phyloP scores from a whole-genome alignment of 2,888 invertebrate species.

The Priocnemis perturbator region DNA sequence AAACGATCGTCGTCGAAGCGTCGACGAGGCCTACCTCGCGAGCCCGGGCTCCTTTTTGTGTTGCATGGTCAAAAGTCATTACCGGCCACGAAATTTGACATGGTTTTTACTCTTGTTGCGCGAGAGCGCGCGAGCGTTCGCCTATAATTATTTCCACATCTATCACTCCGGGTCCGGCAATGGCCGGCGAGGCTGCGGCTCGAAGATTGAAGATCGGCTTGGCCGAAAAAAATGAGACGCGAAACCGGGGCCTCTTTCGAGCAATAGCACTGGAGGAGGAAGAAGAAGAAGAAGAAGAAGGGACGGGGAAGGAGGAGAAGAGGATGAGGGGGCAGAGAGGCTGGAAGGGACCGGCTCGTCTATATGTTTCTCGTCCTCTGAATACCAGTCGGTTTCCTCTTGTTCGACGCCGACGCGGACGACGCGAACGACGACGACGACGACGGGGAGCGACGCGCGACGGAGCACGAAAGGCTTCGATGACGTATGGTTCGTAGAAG shows the following conservation, averaged over 20 bases:
- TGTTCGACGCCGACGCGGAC: slow-evolving; percentile 58
- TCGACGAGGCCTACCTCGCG: slow-evolving; percentile 21
- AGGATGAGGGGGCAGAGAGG: slow-evolving; percentile 7
- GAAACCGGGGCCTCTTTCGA: slow-evolving; percentile 62
- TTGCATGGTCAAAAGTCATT: slow-evolving; percentile 72
- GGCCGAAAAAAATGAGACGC: slow-evolving; percentile 63
- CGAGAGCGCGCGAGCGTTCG: slow-evolving; percentile 61
- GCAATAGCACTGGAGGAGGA: slow-evolving; percentile 52
- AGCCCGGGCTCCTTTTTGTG: slow-evolving; percentile 48
- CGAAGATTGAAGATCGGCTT: slow-evolving; percentile 69
- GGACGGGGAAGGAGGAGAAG: neutral
- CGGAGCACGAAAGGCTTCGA: slow-evolving; percentile 58
- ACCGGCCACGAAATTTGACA: slow-evolving; percentile 71
- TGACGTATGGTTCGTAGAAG: slow-evolving; percentile 61
- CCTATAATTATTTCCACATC: slow-evolving; percentile 75
- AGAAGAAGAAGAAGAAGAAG: slow-evolving; percentile 15
- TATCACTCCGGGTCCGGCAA: slow-evolving; percentile 66
- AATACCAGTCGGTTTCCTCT: slow-evolving; percentile 58
- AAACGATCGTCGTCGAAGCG: slow-evolving; percentile 32
- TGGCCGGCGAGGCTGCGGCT: slow-evolving; percentile 57
- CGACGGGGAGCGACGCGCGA: neutral
- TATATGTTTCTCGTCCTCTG: slow-evolving; percentile 58
- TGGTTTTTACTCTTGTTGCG: slow-evolving; percentile 72
- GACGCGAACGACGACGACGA: slow-evolving; percentile 14
- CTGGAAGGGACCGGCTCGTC: slow-evolving; percentile 41